phyloP scores from a whole-genome alignment of 2,113 vertebrate genomes.

The Azemiops feae region DNA sequence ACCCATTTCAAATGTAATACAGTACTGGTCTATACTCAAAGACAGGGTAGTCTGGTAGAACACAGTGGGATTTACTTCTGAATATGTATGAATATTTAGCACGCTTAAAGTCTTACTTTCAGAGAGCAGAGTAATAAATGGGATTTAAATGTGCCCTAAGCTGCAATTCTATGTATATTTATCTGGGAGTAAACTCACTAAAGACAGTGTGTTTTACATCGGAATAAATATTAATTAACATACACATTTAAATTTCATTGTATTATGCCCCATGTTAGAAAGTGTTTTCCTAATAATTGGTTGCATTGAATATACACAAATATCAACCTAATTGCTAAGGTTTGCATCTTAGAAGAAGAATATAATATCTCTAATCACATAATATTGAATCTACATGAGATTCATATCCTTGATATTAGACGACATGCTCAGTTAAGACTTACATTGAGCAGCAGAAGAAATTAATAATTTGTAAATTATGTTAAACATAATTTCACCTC shows the following conservation, averaged over 20 bases:
- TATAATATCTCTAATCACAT: neutral
- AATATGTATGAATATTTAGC: neutral
- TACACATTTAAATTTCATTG: neutral
- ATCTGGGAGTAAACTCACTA: neutral
- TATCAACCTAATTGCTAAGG: neutral
- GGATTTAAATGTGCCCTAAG: neutral
- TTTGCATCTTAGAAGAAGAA: neutral
- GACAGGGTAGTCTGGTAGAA: neutral
- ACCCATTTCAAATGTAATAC: constrained; percentile 17
- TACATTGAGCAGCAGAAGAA: constrained; percentile 16
- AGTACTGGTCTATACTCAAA: neutral
- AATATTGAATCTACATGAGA: constrained; percentile 21
- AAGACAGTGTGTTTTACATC: neutral
- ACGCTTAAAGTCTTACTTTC: neutral
- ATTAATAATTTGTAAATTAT: constrained; percentile 14
- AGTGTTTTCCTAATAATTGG: constrained; percentile 11
- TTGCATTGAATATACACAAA: neutral
- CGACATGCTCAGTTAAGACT: constrained; percentile 22
- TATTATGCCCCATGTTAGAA: neutral
- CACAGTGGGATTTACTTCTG: neutral
- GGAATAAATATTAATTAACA: neutral
- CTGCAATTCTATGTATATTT: neutral
- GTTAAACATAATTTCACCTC: neutral
- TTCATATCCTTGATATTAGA: constrained; percentile 16
- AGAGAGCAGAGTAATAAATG: neutral